These are phyloP conservation scores for Zonotrichia leucophrys DNA, from an alignment of 2,113 vertebrate species.

Conservation along the genomic window DNA sequence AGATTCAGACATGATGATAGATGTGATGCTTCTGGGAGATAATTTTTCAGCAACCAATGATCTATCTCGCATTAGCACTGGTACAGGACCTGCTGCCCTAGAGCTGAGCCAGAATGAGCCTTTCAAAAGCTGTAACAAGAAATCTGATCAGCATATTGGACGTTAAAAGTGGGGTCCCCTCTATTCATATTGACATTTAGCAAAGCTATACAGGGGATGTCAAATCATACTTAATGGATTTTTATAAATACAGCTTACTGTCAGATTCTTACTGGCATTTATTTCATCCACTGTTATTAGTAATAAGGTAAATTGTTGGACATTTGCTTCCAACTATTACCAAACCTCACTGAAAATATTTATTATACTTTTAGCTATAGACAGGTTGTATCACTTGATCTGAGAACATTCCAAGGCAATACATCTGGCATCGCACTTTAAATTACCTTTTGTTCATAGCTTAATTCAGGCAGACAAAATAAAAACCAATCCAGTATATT, in stretches of 20 bases:
- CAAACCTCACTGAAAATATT: neutral
- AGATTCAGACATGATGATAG: neutral
- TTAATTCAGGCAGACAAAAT: neutral
- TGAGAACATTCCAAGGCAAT: neutral
- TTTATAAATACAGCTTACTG: neutral
- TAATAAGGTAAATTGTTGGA: neutral
- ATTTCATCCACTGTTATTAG: neutral
- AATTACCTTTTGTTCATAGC: neutral
- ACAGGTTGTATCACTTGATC: neutral
- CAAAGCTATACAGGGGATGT: neutral
- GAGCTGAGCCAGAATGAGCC: neutral
- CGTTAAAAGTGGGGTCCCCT: neutral
- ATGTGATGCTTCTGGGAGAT: neutral
- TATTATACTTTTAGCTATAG: neutral
- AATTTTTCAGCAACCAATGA: rapidly evolving
- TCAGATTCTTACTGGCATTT: neutral
- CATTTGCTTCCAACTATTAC: neutral
- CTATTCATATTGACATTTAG: neutral
- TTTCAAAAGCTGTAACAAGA: neutral
- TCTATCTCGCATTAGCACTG: neutral
- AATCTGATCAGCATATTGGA: neutral
- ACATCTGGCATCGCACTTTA: neutral
- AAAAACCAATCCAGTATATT: neutral
- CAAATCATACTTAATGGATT: neutral
- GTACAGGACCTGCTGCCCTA: neutral